Evolutionary conservation across 2,797 vertebrate genomes (phyloP), one percentile per base, ranked within the genome.

Genomic region (Eupleurogrammus muticus): DNA sequence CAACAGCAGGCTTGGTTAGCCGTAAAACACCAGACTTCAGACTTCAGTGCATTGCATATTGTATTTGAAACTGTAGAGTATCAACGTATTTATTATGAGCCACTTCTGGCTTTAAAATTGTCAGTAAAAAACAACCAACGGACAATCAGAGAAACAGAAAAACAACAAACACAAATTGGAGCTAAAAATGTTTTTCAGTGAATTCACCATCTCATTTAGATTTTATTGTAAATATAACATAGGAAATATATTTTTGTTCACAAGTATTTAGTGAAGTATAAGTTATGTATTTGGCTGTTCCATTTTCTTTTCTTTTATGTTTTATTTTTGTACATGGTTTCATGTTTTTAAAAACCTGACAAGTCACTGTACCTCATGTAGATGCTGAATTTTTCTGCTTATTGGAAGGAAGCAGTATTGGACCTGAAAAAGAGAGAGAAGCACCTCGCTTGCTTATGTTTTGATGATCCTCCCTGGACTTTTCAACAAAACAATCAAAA

Each of bases 181-280:
- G 93, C 93, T 95, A 69, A 79, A 85, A 90, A 94, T 92, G 89
- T 91, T 80, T 88, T 94, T 94, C 57, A 89, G 89, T 89, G 87
- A 94, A 93, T 93, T 93, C 93, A 94, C 94, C 95, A 96, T 96
- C 95, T 97, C 95, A 94, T 96, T 94, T 95, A 94, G 94, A 92
- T 85, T 94, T 96, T 92, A 95, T 95, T 96, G 96, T 98, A 98
- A 96, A 99, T 99, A 97, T 96, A 96, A 97, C 95, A 97, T 97
- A 97, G 96, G 94, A 96, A 95, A 96, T 96, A 94, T 98, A 96
- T 98, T 98, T 97, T 97, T 97, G 95, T 96, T 96, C 95, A 95
- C 94, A 92, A 90, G 93, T 96, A 93, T 91, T 93, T 96, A 95
- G 95, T 95, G 93, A 96, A 95, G 93, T 96, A 95, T 97, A 97